Base-by-base conservation (phyloP, 2,797 vertebrate genomes). In the Mallotus villosus region DNA sequence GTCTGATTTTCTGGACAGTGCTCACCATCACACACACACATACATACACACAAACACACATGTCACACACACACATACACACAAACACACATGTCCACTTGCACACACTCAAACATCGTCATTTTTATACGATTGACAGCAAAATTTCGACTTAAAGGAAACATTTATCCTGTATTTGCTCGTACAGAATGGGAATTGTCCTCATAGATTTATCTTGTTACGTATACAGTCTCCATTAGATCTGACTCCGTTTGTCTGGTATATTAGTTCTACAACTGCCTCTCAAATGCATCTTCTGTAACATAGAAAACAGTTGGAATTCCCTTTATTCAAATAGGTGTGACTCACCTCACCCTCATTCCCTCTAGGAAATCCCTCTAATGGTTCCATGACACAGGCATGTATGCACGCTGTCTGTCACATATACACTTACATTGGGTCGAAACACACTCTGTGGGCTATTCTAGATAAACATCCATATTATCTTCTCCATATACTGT, bases 1-100 rank as follows among this genome's bases (percentile, higher is more conserved):
- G 87, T 89, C 86, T 89, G 81, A 89, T 88, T 82, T 78, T 82
- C 84, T 78, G 86, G 86, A 88, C 85, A 53, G 61, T 57, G 37
- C 60, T 24, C 16, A 63, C 16, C 4, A 49, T 29, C 46, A 63
- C 61, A 37, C n/a, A 16, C 46, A 71, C 55, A 2, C 65, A 74
- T 81, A 74, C 78, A 81, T 71, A 74, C 80, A 77, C 77, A 49
- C 64, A 87, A 68, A 79, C 81, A 74, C 83, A 78, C 60, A 74
- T 55, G 25, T 57, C 74, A 68, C 63, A 75, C 57, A 73, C 72
- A 65, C 64, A 74, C 64, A 73, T 6, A 55, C 55, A 8, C 46
- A 63, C 41, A 37, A 64, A 25, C 55, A 12, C 46, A 63, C 41
- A 37, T 70, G 34, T 22, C 29, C 60, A 49, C 58, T 59, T 60